Evolutionary conservation across 1,140 invertebrate species (phyloP).

Genomic region (Euwallacea similis): DNA sequence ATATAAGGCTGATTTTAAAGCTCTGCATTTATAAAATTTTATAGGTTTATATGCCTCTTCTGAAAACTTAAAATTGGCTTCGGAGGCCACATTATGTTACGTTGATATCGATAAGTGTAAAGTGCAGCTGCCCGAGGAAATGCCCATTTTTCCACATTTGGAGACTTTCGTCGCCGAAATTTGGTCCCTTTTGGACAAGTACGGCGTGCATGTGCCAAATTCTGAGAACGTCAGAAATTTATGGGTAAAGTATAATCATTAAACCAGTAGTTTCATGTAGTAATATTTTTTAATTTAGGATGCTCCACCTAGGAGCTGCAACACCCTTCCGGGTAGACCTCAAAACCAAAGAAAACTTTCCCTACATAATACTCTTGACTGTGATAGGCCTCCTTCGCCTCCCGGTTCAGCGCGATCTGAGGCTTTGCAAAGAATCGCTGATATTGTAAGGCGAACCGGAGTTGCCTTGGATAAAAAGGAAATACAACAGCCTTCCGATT

Average conservation of each 20-base stretch:
- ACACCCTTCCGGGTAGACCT: conserved; percentile 59
- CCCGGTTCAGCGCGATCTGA: conserved; percentile 66
- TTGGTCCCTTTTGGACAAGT: conserved; percentile 75
- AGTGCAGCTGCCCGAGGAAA: conserved; percentile 93
- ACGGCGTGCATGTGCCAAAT: conserved; percentile 60
- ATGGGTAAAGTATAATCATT: conserved; percentile 41
- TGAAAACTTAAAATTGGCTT: conserved; percentile 58
- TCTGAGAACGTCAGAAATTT: conserved; percentile 46
- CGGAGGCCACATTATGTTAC: conserved; percentile 87
- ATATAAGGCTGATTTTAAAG: neutral
- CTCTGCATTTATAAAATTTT: conserved; percentile 2
- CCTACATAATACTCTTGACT: conserved; percentile 70
- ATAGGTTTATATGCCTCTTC: conserved; percentile 60
- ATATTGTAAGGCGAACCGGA: conserved; percentile 77
- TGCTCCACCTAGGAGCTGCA: conserved; percentile 60
- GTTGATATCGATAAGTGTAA: conserved; percentile 93
- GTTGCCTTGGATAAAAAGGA: conserved; percentile 53
- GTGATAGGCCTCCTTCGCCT: conserved; percentile 64
- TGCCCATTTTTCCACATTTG: conserved; percentile 89
- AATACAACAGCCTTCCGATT: conserved; percentile 61
- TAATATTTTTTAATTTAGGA: conserved; percentile 49
- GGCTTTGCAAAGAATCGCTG: conserved; percentile 75
- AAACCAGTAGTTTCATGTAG: neutral
- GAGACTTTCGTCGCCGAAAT: conserved; percentile 86
- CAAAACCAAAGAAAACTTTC: conserved; percentile 69